These are phyloP conservation scores for Tipula confusa DNA, from an alignment of 2,888 invertebrate species.

Conservation along the genomic window DNA sequence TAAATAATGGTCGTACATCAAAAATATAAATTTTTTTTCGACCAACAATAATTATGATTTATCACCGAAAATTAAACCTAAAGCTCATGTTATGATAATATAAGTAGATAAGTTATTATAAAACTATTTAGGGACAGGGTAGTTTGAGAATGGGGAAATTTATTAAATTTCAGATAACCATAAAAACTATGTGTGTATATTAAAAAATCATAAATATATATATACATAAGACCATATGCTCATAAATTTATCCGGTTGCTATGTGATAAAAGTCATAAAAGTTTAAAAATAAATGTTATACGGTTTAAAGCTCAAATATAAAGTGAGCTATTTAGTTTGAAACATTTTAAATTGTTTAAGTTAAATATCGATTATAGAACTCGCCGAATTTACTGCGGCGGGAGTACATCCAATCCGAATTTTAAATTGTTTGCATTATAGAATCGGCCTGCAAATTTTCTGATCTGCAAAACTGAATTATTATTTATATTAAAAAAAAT, in stretches of 20 bases:
- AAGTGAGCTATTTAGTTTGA: too few relatives aligned
- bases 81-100: background rate
- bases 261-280: constrained; percentile 1
- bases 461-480: too few relatives aligned
- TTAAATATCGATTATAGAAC: too few relatives aligned
- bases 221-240: background rate
- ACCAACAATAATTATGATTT: background rate
- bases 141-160: background rate
- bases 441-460: too few relatives aligned
- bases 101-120: background rate
- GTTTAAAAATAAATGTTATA: background rate
- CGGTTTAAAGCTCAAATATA: background rate
- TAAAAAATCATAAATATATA: background rate
- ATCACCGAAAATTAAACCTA: background rate
- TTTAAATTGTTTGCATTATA: too few relatives aligned
- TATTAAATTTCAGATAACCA: background rate
- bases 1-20: background rate
- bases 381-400: too few relatives aligned
- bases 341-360: too few relatives aligned
- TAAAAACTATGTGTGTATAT: background rate
- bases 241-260: background rate
- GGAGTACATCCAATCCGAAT: too few relatives aligned
- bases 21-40: background rate
- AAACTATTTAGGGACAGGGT: background rate
- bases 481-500: too few relatives aligned